A percentile compares a stretch with the other conserved stretches of the same genome.
phyloP scores from a whole-genome alignment of 2,113 vertebrate species.

The Dolichallabes microphthalmus region DNA sequence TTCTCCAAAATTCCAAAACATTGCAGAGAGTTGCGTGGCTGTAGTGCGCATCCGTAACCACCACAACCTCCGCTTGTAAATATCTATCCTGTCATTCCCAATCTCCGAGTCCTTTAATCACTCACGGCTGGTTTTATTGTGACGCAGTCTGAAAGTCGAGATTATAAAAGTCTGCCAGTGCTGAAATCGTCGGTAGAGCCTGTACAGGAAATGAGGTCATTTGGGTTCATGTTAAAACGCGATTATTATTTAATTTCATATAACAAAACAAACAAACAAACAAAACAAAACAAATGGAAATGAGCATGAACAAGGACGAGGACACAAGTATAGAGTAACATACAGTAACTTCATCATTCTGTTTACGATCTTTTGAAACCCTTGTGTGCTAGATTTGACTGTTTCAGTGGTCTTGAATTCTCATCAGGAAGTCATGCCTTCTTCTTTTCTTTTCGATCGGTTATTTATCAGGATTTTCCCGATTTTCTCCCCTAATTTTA shows the following conservation, averaged over 20 bases:
- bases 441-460: no score
- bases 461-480: no score
- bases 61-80: not conserved
- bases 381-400: not conserved
- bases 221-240: not conserved
- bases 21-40: not conserved
- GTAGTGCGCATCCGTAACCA: not conserved
- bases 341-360: not conserved
- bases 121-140: not conserved
- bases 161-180: not conserved
- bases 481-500: no score
- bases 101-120: slow-evolving; percentile 25
- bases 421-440: not conserved
- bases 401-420: not conserved
- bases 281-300: not conserved
- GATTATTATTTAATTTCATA: not conserved
- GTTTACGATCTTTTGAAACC: not conserved
- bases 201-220: not conserved
- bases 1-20: not conserved
- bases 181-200: not conserved
- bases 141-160: not conserved
- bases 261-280: no score
- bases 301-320: not conserved
- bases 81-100: not conserved
- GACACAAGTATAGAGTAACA: not conserved